phyloP scores from a whole-genome alignment of 2,888 invertebrate species.

The Petrolisthes cinctipes region DNA sequence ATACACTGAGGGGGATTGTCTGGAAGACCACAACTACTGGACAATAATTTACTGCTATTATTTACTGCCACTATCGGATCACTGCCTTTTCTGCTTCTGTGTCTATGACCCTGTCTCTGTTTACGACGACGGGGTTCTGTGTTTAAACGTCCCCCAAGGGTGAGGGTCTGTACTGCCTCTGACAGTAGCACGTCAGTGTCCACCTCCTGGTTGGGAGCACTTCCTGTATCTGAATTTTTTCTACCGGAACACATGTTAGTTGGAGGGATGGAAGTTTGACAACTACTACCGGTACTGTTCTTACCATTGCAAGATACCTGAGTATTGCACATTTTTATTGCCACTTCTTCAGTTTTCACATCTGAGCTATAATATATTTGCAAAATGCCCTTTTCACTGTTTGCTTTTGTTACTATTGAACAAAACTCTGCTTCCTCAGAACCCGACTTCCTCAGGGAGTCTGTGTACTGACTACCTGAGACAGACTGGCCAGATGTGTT shows the following conservation, averaged over 20 bases:
- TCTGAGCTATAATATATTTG: conserved; percentile 3
- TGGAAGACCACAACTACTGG: conserved; percentile 46
- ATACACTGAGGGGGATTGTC: conserved; percentile 29
- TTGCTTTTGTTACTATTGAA: not conserved
- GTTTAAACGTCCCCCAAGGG: conserved; percentile 9
- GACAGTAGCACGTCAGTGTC: conserved; percentile 50
- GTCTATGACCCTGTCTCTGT: conserved; percentile 25
- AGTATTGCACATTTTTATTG: conserved; percentile 60
- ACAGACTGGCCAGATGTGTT: conserved; percentile 30
- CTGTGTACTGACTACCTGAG: conserved; percentile 3
- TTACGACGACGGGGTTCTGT: not conserved
- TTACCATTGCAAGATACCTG: conserved; percentile 8
- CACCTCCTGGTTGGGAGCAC: conserved; percentile 19
- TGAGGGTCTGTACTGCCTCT: conserved; percentile 50
- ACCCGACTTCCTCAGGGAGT: conserved; percentile 10
- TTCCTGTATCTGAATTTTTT: conserved; percentile 12
- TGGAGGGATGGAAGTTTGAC: not conserved
- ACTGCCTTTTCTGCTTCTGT: conserved; percentile 12
- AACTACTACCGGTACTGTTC: not conserved
- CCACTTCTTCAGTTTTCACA: conserved; percentile 36
- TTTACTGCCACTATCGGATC: not conserved
- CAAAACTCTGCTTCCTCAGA: conserved; percentile 3
- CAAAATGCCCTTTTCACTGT: conserved; percentile 8
- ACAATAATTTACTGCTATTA: conserved; percentile 4
- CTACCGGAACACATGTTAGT: not conserved